These are phyloP conservation scores for Drosophila truncata DNA, from an alignment of 1,140 invertebrate genomes.

Conservation along the genomic window DNA sequence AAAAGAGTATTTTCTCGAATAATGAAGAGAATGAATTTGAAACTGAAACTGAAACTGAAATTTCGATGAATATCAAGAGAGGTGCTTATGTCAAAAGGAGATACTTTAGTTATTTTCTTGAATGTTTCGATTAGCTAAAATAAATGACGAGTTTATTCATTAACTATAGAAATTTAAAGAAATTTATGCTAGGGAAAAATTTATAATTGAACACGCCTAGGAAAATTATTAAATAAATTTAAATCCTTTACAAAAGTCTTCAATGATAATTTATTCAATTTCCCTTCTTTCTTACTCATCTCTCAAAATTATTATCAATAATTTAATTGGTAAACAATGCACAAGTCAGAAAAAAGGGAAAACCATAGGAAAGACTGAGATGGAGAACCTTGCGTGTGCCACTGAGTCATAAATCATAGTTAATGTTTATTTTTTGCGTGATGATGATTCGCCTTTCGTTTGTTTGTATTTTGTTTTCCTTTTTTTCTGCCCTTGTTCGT, in stretches of 20 bases:
- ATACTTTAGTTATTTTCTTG: neutral
- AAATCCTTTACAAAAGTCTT: neutral
- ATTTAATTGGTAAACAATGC: conserved; percentile 67
- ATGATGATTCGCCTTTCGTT: conserved; percentile 40
- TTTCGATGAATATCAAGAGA: neutral
- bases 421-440: conserved; percentile 49
- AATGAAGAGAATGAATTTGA: neutral
- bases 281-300: neutral
- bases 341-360: neutral
- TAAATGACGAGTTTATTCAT: too few relatives aligned
- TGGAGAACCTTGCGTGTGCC: conserved; percentile 16
- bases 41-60: neutral
- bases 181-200: too few relatives aligned
- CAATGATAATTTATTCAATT: neutral
- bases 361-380: neutral
- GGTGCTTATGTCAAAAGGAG: neutral
- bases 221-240: too few relatives aligned
- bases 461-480: conserved; percentile 16
- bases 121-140: neutral
- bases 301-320: conserved; percentile 26
- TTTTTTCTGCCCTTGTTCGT: conserved; percentile 19
- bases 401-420: conserved; percentile 72
- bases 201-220: too few relatives aligned
- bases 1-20: neutral
- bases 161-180: too few relatives aligned